A percentile compares a stretch with the other conserved stretches of the same genome.
phyloP scores from a whole-genome alignment of 2,113 vertebrate genomes.

The Syngnathus scovelli region DNA sequence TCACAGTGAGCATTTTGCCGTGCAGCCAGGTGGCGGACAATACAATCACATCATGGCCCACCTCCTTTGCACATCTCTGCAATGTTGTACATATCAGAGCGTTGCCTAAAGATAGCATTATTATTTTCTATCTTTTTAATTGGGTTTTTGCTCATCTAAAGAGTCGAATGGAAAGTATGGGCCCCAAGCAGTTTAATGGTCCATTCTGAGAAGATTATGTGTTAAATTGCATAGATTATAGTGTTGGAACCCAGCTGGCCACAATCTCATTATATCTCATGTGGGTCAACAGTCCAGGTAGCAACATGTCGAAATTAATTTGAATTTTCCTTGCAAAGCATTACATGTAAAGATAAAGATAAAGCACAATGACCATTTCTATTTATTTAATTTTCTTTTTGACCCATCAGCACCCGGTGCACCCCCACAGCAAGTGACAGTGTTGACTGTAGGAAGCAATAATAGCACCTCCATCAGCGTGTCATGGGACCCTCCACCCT shows the following conservation, averaged over 20 bases:
- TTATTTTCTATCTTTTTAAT: conserved; percentile 36
- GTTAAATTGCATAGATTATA: conserved; percentile 21
- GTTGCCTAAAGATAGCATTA: conserved; percentile 34
- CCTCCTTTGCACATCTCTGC: conserved; percentile 25
- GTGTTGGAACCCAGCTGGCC: conserved; percentile 23
- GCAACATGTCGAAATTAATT: conserved; percentile 14
- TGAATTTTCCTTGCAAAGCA: background rate
- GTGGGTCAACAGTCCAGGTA: conserved; percentile 28
- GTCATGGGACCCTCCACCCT: conserved; percentile 93
- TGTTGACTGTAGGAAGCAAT: conserved; percentile 87
- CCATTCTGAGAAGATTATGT: conserved; percentile 30
- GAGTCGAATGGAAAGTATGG: conserved; percentile 36
- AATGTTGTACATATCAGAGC: conserved; percentile 4
- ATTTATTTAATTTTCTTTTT: conserved; percentile 23
- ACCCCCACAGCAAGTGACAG: conserved; percentile 92
- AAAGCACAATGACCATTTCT: conserved; percentile 23
- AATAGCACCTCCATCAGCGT: conserved; percentile 98
- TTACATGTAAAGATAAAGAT: conserved; percentile 9
- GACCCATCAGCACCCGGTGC: conserved; percentile 84
- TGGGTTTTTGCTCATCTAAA: conserved; percentile 37
- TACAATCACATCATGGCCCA: conserved; percentile 12
- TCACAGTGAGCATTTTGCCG: conserved; percentile 28
- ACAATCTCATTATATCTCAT: conserved; percentile 20
- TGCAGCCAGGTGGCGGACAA: conserved; percentile 29
- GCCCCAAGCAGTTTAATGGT: conserved; percentile 17